These are phyloP conservation scores for Podarcis lilfordi DNA, from an alignment of 2,797 vertebrate species.

Conservation along the genomic window DNA sequence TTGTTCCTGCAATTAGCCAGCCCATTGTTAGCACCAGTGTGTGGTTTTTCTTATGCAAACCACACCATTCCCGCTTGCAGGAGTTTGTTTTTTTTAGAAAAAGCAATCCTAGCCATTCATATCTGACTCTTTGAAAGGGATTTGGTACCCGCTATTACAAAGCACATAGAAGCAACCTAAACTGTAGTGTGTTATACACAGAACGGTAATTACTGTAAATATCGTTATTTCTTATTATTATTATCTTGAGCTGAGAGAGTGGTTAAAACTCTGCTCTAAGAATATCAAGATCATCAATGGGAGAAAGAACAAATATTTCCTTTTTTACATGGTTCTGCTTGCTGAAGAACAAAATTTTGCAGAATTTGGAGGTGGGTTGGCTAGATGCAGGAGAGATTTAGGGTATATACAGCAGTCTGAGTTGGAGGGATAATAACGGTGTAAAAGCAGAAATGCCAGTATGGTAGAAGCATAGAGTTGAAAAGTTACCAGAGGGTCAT, in stretches of 20 bases:
- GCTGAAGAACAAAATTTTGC: background rate
- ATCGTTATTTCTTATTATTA: background rate
- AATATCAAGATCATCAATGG: background rate
- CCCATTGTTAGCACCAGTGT: constrained; percentile 7
- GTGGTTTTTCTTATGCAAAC: constrained; percentile 32
- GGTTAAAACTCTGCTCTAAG: background rate
- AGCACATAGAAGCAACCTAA: background rate
- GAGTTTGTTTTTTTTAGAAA: background rate
- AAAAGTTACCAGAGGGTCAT: too few species aligned
- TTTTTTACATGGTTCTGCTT: background rate
- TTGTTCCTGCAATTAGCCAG: constrained; percentile 1
- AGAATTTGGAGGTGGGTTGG: background rate
- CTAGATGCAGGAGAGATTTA: background rate
- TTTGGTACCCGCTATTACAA: background rate
- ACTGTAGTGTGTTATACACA: too few species aligned
- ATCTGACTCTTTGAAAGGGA: background rate
- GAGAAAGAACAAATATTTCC: background rate
- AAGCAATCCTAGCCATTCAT: background rate
- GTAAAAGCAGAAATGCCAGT: background rate
- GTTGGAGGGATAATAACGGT: background rate
- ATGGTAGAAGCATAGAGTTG: background rate
- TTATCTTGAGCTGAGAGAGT: too few species aligned
- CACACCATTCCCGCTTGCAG: background rate
- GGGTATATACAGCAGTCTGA: background rate
- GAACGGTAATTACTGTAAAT: background rate